Evolutionary conservation across 1,140 invertebrate genomes (phyloP).

Genomic region (Drosophila subobscura): DNA sequence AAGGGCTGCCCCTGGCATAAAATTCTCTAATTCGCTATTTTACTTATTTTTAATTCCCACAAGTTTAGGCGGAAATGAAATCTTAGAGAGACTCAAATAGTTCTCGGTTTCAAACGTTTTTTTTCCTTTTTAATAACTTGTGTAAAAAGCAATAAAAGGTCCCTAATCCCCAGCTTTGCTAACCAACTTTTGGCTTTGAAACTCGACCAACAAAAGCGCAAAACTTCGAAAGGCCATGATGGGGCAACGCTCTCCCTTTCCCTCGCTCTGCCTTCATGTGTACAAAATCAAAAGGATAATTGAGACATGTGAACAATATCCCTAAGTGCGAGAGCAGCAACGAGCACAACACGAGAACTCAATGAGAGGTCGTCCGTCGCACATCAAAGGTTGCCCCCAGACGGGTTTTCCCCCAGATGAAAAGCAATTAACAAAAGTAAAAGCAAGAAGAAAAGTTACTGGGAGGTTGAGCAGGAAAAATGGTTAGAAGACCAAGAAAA

Average conservation of each 20-base stretch:
- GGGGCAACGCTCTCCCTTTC: not conserved
- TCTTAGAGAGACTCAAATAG: not conserved
- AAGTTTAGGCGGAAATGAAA: no score
- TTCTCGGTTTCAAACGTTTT: constrained; percentile 19
- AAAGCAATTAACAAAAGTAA: constrained; percentile 74
- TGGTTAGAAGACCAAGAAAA: constrained; percentile 29
- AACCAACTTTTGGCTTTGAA: constrained; percentile 66
- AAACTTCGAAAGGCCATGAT: constrained; percentile 20
- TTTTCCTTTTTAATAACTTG: constrained; percentile 28
- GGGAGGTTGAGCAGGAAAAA: constrained; percentile 14
- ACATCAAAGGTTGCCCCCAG: constrained; percentile 71
- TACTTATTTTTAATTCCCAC: no score
- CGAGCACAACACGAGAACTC: constrained; percentile 23
- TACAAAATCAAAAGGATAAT: constrained; percentile 72
- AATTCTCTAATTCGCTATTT: no score
- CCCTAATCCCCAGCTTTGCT: no score
- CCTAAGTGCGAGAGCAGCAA: constrained; percentile 62
- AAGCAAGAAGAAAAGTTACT: constrained; percentile 31
- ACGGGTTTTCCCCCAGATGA: constrained; percentile 45
- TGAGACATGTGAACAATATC: constrained; percentile 81
- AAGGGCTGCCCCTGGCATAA: no score
- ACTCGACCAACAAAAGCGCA: constrained; percentile 61
- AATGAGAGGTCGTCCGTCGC: constrained; percentile 51
- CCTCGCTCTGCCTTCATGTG: constrained; percentile 25
- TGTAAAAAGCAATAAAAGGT: constrained; percentile 18